Base-by-base conservation (phyloP, 2,113 vertebrate species). In the Thamnaconus septentrionalis region DNA sequence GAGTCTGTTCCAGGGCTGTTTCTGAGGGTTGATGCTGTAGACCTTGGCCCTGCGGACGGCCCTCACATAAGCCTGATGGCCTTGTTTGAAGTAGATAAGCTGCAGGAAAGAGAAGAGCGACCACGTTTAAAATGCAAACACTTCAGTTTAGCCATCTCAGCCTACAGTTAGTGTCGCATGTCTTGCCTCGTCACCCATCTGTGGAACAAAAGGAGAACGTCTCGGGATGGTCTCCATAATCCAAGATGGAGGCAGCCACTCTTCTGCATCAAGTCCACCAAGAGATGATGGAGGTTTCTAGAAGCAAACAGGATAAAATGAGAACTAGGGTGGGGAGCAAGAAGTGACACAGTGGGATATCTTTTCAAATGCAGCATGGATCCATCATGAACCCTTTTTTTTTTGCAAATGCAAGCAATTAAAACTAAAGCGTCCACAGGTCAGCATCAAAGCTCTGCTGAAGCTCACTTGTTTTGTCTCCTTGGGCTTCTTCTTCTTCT, bases 1-100 rank as follows among this genome's bases (percentile, higher is more conserved):
- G 81, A 96, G 94, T 93, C 94, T 96, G 90, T 98, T 98, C 96
- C 97, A 99, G 8, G 97, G 96, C 83, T 98, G 96, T 81, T 99
- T 99, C 85, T 98, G 95, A 82, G 94, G 92, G 90, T 97, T 98
- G 87, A 99, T 90, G 63, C 91, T 95, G 83, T 98, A 99, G 76
- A 92, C 94, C 87, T 97, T 98, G 74, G 94, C 94, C 82, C 94
- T 96, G 71, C 94, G 94, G 53, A 99, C 95, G 6, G 97, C 97
- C 45, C 96, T 89, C n/a, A 97, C 94, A 6, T 99, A 99, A 53
- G 97, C 97, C 92, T 98, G 96, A 61, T 99, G 96, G 59, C 97
- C 97, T 90, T 99, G 97, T 66, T 95, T 93, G 68, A 99, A 99
- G 90, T 98, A 98, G 51, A 99, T 94, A 55, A 97, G 92, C 97